These are phyloP conservation scores for Sebastes taczanowskii DNA, from an alignment of 2,797 vertebrate species.

Conservation along the genomic window DNA sequence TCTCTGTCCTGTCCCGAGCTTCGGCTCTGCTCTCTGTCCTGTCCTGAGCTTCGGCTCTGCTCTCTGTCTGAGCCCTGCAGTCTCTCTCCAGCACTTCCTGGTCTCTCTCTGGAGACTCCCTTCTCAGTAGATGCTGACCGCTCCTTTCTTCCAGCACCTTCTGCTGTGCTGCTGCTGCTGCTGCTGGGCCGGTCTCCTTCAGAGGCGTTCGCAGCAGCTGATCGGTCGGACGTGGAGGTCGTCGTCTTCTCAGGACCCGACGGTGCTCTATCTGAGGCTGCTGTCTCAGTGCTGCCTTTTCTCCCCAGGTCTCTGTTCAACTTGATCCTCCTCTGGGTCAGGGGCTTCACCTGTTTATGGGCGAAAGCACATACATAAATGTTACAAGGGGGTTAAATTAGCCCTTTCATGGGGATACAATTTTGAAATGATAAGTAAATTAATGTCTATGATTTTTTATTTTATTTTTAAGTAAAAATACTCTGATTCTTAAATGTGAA, in stretches of 20 bases:
- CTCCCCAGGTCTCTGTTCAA: conserved; percentile 95
- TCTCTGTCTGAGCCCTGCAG: conserved; percentile 58
- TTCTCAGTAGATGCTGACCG: conserved; percentile 54
- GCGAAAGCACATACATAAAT: not conserved
- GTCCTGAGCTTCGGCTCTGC: conserved; percentile 36
- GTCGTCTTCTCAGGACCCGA: conserved; percentile 49
- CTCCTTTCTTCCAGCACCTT: conserved; percentile 74
- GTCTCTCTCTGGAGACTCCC: conserved; percentile 55
- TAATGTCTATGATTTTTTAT: not conserved
- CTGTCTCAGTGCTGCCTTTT: conserved; percentile 85
- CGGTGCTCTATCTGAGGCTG: conserved; percentile 42
- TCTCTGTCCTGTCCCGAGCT: conserved; percentile 43
- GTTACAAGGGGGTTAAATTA: not conserved
- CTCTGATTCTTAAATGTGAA: too few species aligned
- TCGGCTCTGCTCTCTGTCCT: conserved; percentile 57
- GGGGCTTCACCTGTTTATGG: conserved; percentile 65
- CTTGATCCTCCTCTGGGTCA: conserved; percentile 92
- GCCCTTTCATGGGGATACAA: not conserved
- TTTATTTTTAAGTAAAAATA: too few species aligned
- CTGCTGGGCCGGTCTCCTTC: conserved; percentile 50
- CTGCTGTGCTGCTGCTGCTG: conserved; percentile 42
- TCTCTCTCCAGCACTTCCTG: conserved; percentile 56
- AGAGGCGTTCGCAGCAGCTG: not conserved
- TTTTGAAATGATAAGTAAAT: not conserved
- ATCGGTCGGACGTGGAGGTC: conserved; percentile 44